A percentile compares a stretch with the other conserved stretches of the same genome.
phyloP scores from a whole-genome alignment of 2,113 vertebrate species.

The Beaufortia kweichowensis region DNA sequence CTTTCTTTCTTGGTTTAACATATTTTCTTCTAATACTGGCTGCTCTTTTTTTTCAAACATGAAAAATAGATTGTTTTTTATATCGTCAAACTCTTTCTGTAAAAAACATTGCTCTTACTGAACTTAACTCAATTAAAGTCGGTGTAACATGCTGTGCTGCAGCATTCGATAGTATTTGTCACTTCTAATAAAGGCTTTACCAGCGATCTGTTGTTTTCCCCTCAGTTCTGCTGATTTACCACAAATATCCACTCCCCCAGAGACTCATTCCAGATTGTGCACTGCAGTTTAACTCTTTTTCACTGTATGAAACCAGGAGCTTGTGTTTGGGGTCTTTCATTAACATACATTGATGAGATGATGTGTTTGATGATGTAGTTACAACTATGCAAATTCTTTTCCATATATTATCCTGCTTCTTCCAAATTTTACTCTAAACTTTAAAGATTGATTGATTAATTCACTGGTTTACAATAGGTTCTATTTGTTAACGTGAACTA shows the following conservation, averaged over 20 bases:
- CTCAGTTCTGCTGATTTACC: neutral
- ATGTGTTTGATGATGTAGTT: too few relatives aligned
- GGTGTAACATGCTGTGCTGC: neutral
- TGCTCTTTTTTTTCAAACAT: too few relatives aligned
- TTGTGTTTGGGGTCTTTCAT: neutral
- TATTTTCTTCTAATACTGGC: too few relatives aligned
- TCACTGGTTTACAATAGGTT: too few relatives aligned
- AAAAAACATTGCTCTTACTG: too few relatives aligned
- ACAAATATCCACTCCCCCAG: neutral
- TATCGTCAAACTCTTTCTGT: too few relatives aligned
- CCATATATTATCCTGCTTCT: neutral
- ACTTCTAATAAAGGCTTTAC: neutral
- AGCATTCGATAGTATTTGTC: neutral
- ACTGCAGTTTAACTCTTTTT: neutral
- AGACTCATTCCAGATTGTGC: neutral
- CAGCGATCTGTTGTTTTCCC: neutral
- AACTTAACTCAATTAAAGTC: neutral
- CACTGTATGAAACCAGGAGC: neutral
- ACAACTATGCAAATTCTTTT: neutral
- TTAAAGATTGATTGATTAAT: too few relatives aligned
- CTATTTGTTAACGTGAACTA: too few relatives aligned
- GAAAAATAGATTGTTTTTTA: too few relatives aligned
- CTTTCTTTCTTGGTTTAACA: too few relatives aligned
- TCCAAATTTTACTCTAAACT: neutral
- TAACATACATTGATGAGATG: neutral